Percentiles rank a stretch among this genome's conserved stretches.
phyloP scores from a whole-genome alignment of 2,113 vertebrate genomes.

The Muntiacus muntjak region DNA sequence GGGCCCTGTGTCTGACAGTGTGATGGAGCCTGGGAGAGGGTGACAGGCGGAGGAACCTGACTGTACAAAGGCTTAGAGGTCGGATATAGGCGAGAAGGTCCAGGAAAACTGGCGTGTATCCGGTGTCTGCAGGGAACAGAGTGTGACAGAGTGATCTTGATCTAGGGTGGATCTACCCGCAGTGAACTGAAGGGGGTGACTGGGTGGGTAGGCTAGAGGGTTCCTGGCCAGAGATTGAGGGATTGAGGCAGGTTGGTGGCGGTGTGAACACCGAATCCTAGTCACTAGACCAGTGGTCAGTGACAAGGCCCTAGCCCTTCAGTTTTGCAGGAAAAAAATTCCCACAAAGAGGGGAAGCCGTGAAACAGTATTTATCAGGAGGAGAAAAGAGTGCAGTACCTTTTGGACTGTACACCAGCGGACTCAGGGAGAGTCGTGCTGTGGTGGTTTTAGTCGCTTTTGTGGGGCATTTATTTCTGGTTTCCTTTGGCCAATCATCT shows the following conservation, averaged over 20 bases:
- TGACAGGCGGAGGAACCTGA: not conserved
- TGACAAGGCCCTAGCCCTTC: not conserved
- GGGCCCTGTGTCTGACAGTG: not conserved
- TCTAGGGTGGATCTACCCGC: not conserved
- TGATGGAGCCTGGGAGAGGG: rapidly evolving
- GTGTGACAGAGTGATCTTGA: not conserved
- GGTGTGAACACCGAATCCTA: not conserved
- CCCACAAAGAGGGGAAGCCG: not conserved
- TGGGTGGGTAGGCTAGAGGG: not conserved
- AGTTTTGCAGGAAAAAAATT: not conserved
- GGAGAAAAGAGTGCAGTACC: not conserved
- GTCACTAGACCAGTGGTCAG: not conserved
- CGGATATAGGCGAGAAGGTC: rapidly evolving
- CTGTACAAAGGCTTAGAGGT: not conserved
- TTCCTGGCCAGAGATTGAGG: not conserved
- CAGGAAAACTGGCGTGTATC: too few species aligned
- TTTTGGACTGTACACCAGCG: not conserved
- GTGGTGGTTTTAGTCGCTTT: not conserved
- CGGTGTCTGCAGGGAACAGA: too few species aligned
- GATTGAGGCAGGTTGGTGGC: not conserved
- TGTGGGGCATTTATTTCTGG: not conserved
- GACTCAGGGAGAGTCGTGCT: not conserved
- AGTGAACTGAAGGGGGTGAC: not conserved
- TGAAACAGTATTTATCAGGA: not conserved
- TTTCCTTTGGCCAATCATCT: not conserved